Percentiles rank a stretch among this genome's conserved stretches.
These are phyloP conservation scores for Tachysurus fulvidraco DNA, from an alignment of 2,113 vertebrate species.

Conservation along the genomic window DNA sequence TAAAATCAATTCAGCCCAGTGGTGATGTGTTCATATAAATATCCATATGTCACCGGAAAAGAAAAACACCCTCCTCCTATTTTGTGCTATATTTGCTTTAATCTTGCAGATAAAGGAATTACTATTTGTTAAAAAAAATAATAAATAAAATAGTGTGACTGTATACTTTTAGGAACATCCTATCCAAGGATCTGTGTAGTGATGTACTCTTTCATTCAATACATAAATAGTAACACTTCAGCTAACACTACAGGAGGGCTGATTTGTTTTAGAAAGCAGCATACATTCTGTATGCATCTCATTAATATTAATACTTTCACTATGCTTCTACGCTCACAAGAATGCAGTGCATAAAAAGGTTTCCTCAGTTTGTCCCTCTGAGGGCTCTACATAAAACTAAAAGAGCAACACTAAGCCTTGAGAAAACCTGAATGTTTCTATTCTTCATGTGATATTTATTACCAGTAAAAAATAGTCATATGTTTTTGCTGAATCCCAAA, in stretches of 20 bases:
- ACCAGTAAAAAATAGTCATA: background rate
- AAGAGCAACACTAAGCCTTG: background rate
- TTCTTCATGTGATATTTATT: conserved; percentile 9
- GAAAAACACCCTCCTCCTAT: background rate
- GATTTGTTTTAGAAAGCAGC: background rate
- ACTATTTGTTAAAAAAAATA: background rate
- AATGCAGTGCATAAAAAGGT: background rate
- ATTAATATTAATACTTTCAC: conserved; percentile 17
- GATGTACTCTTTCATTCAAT: background rate
- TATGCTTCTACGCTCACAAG: background rate
- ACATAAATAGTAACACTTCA: background rate
- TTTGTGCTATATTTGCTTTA: background rate
- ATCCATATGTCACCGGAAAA: background rate
- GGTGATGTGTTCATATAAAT: background rate
- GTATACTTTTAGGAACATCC: background rate
- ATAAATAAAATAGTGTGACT: background rate
- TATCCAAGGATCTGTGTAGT: background rate
- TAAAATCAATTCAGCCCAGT: background rate
- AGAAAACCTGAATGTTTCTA: background rate
- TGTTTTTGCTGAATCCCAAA: background rate
- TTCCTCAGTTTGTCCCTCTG: conserved; percentile 1
- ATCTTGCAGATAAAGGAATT: background rate
- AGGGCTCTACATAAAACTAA: background rate
- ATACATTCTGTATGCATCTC: background rate
- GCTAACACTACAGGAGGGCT: background rate